Evolutionary conservation across 1,140 invertebrate species (phyloP), one percentile per base, ranked within the genome.

Genomic region (Nilaparvata lugens): DNA sequence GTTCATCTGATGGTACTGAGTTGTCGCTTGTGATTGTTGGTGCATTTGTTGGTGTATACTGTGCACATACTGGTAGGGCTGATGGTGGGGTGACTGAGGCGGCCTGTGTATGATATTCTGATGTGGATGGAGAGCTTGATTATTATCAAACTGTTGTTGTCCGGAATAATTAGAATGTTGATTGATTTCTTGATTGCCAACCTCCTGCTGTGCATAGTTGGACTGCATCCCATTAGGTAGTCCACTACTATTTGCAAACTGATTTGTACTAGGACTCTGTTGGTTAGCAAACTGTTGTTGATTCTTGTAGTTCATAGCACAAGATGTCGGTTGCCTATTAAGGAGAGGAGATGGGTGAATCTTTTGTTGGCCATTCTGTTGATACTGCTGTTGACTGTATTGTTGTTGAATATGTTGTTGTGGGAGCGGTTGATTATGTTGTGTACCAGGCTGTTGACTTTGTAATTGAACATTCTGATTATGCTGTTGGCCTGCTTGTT

Each of bases 321-420:
- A 13, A 61, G 7, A 38, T 16, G 16, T 54, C 6, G 59, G 31
- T 52, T 61, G 60, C 16, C 60, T 51, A 25, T 45, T 40, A 1
- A 55, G 60, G n/a, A 59, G 43, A 23, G 62, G 62, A 24, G 62
- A 63, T 52, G 57, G 57, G 25, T 60, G 58, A 13, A 48, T 23
- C 35, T 51, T 62, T 28, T 28, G 16, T 35, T 31, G 6, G 14
- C 19, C 38, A 51, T 38, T 38, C 2, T 57, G 52, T 16, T 18
- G n/a, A 19, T 53, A 4, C 24, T 19, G 52, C 4, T 53, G 52
- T 40, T 57, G 55, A 13, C n/a, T 31, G 24, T n/a, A n/a, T n/a
- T n/a, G 28, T 18, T 57, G 43, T 52, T 45, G 45, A n/a, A 18
- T 38, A 16, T 59, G 52, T 19, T 24, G 51, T 48, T 59, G 58